Base-by-base conservation (phyloP, 2,797 vertebrate genomes). In the Paguma larvata region DNA sequence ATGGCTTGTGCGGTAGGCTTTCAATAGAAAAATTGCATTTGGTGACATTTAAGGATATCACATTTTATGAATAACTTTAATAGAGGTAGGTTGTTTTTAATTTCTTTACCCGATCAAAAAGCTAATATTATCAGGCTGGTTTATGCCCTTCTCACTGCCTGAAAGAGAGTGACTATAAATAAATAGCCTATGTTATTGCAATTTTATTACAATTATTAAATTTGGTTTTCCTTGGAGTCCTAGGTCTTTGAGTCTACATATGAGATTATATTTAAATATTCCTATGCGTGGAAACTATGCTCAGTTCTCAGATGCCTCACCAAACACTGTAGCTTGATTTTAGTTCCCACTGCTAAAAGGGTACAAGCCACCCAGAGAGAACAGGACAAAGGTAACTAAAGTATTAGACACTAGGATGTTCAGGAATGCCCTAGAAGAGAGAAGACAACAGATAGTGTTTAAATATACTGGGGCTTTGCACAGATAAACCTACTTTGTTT, bases 181-280 rank as follows among this genome's bases (percentile, higher is more conserved):
- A 85, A 85, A 75, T 41, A 85, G 79, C n/a, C 82, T 63, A 14
- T 70, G 30, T 62, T 62, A n/a, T 27, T 83, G 32, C 14, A 67
- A 38, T 89, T 89, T 89, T 91, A 73, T 92, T 84, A 30, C 44
- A 62, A 85, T 85, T 75, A 56, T 87, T 89, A 77, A 73, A 91
- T 79, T 90, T 92, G 34, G 16, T 51, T 91, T 97, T 94, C 32
- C 38, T 90, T 85, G 85, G 77, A 38, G 3, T 56, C 80, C 80
- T 38, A 75, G 89, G 41, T 72, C 48, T 72, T 65, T 14, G 27
- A 11, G 56, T 41, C 53, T 92, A 18, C 59, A 44, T 70, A 83
- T 73, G 30, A 56, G 59, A 79, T 62, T 83, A 41, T 46, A 41
- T 38, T 77, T 86, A 72, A 90, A 44, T 41, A 62, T 90, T 85